phyloP scores from a whole-genome alignment of 2,888 invertebrate genomes.

The Ptychoptera contaminata region DNA sequence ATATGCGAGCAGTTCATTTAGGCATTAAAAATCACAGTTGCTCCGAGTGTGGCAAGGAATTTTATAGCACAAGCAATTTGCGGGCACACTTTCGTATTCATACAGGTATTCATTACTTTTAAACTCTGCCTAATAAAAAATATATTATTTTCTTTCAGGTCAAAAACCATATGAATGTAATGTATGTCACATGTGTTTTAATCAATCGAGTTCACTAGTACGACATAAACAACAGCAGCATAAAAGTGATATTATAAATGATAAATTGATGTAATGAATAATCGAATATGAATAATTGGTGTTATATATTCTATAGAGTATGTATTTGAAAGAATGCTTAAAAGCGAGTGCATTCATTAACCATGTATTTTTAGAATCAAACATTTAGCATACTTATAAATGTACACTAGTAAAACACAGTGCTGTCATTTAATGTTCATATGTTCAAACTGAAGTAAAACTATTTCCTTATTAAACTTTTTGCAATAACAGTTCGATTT shows the following conservation, averaged over 20 bases:
- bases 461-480: too few relatives aligned
- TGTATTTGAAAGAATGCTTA: too few relatives aligned
- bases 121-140: not conserved
- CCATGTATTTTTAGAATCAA: too few relatives aligned
- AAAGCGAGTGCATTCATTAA: too few relatives aligned
- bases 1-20: slow-evolving; percentile 4
- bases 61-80: slow-evolving; percentile 3
- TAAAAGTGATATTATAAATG: not conserved
- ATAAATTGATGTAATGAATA: too few relatives aligned
- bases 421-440: too few relatives aligned
- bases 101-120: not conserved
- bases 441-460: too few relatives aligned
- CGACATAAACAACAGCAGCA: slow-evolving; percentile 1
- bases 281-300: too few relatives aligned
- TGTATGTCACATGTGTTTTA: not conserved
- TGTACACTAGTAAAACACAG: too few relatives aligned
- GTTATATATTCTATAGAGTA: too few relatives aligned
- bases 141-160: not conserved
- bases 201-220: slow-evolving; percentile 1
- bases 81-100: slow-evolving; percentile 2
- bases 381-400: too few relatives aligned
- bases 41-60: slow-evolving; percentile 3
- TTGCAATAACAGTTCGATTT: too few relatives aligned
- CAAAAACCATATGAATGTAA: slow-evolving; percentile 3
- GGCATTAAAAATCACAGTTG: slow-evolving; percentile 1